Conservation (phyloP, 2,797 vertebrate species). For the Cossypha heuglini region DNA sequence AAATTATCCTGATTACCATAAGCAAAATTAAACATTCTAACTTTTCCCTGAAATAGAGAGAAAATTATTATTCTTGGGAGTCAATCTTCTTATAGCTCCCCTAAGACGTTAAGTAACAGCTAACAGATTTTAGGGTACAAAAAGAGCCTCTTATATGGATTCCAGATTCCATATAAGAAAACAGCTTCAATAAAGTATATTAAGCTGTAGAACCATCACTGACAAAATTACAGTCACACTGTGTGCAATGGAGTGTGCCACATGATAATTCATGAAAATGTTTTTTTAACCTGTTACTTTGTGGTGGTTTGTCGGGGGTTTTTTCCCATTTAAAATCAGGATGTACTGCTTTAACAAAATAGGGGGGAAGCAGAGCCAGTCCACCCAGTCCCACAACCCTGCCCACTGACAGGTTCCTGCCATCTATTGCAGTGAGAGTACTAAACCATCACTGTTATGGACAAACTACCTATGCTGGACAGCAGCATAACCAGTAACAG, state of each 20-base stretch:
- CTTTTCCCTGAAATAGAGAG: neutral
- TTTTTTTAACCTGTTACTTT: neutral
- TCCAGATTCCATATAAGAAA: neutral
- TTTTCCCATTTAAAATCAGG: neutral
- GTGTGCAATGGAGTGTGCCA: neutral
- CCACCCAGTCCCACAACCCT: neutral
- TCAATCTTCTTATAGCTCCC: neutral
- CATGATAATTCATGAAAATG: neutral
- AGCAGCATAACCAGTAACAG: neutral
- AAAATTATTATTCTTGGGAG: constrained; percentile 3
- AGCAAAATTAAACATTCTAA: neutral
- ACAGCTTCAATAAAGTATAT: neutral
- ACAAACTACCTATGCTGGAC: neutral
- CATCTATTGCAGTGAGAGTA: neutral
- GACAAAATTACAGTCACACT: neutral
- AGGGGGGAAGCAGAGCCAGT: neutral
- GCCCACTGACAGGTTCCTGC: neutral
- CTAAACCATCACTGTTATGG: rapidly evolving
- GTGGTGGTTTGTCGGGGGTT: rapidly evolving
- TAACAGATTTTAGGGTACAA: neutral
- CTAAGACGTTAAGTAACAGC: neutral
- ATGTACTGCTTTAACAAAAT: neutral
- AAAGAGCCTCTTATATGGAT: neutral
- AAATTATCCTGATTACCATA: neutral
- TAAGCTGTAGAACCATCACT: neutral